Conservation (phyloP, 2,888 invertebrate species). For the Brachyopa scutellaris region DNA sequence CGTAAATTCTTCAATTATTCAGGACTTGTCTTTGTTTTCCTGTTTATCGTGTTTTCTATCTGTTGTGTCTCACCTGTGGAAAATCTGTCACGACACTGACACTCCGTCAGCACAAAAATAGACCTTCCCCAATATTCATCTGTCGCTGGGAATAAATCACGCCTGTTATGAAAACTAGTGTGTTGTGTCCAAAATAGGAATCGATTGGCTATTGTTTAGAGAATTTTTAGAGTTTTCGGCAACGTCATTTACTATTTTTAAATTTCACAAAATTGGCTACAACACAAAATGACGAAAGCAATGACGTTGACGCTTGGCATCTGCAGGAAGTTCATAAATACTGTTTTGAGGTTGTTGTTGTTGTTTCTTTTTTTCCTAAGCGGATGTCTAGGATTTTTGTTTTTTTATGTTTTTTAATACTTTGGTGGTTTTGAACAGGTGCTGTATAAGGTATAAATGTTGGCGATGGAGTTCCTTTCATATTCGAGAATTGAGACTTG, state of each 20-base stretch:
- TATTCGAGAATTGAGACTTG: too few species aligned
- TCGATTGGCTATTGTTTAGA: constrained; percentile 18
- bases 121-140: constrained; percentile 15
- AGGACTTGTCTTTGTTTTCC: too few species aligned
- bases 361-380: not conserved
- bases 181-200: constrained; percentile 22
- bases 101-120: constrained; percentile 21
- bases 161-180: not conserved
- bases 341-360: constrained; percentile 3
- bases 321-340: constrained; percentile 46
- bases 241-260: constrained; percentile 20
- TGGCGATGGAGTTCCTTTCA: too few species aligned
- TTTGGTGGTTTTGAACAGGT: too few species aligned
- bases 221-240: constrained; percentile 1
- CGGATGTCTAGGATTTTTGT: too few species aligned
- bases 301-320: constrained; percentile 25
- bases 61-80: not conserved
- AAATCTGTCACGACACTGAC: too few species aligned
- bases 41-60: too few species aligned
- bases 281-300: constrained; percentile 29
- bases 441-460: too few species aligned
- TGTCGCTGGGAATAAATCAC: not conserved
- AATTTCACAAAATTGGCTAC: constrained; percentile 26
- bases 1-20: too few species aligned
- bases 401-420: too few species aligned